A percentile compares a stretch with the other conserved stretches of the same genome.
phyloP scores from a whole-genome alignment of 2,113 vertebrate genomes.

The Eulemur macaco region DNA sequence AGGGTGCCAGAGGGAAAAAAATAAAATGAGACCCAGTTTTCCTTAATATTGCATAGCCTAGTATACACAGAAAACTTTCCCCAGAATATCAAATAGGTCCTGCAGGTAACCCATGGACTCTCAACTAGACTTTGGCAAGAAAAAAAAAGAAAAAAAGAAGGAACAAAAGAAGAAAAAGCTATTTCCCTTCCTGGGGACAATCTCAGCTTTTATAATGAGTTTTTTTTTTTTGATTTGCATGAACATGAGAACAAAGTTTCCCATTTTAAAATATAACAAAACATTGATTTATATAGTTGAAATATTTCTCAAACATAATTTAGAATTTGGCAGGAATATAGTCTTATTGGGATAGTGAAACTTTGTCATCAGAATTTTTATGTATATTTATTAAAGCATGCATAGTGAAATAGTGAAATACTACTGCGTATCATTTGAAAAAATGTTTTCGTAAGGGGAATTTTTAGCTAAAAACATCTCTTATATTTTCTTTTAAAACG shows the following conservation, averaged over 20 bases:
- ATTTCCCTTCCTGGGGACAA: background rate
- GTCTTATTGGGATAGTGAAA: background rate
- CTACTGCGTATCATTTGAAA: background rate
- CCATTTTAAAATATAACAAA: slow-evolving; percentile 19
- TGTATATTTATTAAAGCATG: background rate
- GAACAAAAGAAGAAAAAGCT: too few species aligned
- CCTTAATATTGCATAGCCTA: background rate
- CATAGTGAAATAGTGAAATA: background rate
- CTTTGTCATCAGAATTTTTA: background rate
- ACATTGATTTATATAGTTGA: slow-evolving; percentile 38
- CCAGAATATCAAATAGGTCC: background rate
- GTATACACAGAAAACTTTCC: background rate
- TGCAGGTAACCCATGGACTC: background rate
- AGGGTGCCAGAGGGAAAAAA: background rate
- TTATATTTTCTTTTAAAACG: background rate
- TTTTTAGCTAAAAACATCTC: background rate
- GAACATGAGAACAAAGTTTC: background rate
- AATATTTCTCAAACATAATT: slow-evolving; percentile 38
- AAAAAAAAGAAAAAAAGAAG: background rate
- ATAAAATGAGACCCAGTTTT: background rate
- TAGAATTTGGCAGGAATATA: slow-evolving; percentile 42
- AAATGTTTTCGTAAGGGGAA: background rate
- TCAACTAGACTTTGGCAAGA: background rate
- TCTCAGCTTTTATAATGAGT: background rate
- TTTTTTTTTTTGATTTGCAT: background rate